Percentiles rank a stretch among this genome's conserved stretches.
These are phyloP conservation scores for Cataglyphis cursor DNA, from an alignment of 2,888 invertebrate species.

Conservation along the genomic window DNA sequence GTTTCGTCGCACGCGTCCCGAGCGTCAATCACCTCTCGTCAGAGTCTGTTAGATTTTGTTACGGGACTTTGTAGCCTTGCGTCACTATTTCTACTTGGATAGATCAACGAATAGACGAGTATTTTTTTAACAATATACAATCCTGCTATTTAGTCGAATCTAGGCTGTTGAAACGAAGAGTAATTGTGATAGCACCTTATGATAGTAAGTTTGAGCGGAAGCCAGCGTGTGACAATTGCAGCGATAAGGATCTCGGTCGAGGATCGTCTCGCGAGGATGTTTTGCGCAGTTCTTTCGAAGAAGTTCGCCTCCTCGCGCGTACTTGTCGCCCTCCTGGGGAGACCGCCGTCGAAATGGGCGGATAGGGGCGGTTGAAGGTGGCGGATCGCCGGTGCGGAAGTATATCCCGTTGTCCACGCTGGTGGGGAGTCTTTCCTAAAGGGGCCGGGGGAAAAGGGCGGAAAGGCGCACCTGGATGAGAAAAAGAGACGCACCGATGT, in stretches of 20 bases:
- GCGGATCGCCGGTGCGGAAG: constrained; percentile 71
- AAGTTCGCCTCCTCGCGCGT: constrained; percentile 76
- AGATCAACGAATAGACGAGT: neutral
- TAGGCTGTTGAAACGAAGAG: constrained; percentile 51
- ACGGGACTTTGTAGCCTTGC: neutral
- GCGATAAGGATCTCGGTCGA: constrained; percentile 57
- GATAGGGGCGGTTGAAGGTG: constrained; percentile 76
- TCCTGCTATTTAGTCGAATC: neutral
- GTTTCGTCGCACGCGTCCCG: constrained; percentile 53
- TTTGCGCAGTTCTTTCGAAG: constrained; percentile 80
- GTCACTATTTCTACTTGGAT: neutral
- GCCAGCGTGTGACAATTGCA: constrained; percentile 39
- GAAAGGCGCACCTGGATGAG: constrained; percentile 58
- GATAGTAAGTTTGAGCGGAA: constrained; percentile 58
- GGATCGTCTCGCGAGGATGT: constrained; percentile 66
- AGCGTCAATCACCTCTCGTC: constrained; percentile 41
- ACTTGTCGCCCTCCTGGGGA: constrained; percentile 74
- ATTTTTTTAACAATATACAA: neutral
- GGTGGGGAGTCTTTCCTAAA: constrained; percentile 64
- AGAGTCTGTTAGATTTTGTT: neutral
- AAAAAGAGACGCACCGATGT: constrained; percentile 67
- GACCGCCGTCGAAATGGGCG: constrained; percentile 77
- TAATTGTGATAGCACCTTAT: constrained; percentile 63
- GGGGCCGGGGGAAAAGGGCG: constrained; percentile 32
- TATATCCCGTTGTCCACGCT: constrained; percentile 50